These are phyloP conservation scores for Himalopsyche anomala DNA, from an alignment of 2,888 invertebrate genomes.

Conservation along the genomic window DNA sequence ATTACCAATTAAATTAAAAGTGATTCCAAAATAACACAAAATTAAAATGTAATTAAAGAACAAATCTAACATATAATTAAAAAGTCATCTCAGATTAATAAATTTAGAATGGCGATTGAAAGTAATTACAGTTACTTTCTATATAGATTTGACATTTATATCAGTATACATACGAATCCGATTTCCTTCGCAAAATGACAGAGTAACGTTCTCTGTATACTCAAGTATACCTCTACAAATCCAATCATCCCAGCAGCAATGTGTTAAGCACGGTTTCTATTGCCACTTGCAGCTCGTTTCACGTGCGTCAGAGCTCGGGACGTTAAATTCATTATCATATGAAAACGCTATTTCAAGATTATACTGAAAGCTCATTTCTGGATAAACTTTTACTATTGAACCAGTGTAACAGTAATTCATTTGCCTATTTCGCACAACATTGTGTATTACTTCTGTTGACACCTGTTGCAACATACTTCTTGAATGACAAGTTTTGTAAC, in stretches of 20 bases:
- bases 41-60: too few relatives aligned
- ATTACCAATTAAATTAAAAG: too few relatives aligned
- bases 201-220: not conserved
- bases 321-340: constrained; percentile 16
- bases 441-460: not conserved
- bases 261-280: constrained; percentile 34
- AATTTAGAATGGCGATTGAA: too few relatives aligned
- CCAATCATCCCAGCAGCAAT: not conserved
- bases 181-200: not conserved
- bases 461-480: not conserved
- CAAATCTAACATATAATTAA: too few relatives aligned
- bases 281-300: constrained; percentile 20
- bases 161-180: too few relatives aligned
- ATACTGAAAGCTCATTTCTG: not conserved
- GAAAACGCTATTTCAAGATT: constrained; percentile 9
- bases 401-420: not conserved
- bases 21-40: too few relatives aligned
- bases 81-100: too few relatives aligned
- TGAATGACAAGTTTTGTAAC: too few relatives aligned
- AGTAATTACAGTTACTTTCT: too few relatives aligned
- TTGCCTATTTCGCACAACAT: not conserved
- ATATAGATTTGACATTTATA: too few relatives aligned
- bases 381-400: not conserved
- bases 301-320: not conserved
- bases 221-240: not conserved